Conservation (phyloP, 2,888 invertebrate species). For the Apoda limacodes region DNA sequence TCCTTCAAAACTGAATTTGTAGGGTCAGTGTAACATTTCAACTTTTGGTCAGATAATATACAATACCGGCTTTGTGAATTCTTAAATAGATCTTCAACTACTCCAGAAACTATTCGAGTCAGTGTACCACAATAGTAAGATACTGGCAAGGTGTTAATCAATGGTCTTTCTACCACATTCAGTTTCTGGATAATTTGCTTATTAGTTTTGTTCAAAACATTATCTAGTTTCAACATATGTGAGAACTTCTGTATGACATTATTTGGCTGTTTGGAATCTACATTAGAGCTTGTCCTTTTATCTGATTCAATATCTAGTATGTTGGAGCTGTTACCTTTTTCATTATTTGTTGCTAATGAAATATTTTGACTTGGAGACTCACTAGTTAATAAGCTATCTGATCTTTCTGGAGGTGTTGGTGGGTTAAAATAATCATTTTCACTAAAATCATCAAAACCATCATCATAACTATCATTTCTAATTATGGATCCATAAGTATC, state of each 20-base stretch:
- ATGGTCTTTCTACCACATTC: constrained; percentile 59
- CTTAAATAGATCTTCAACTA: constrained; percentile 79
- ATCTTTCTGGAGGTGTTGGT: constrained; percentile 73
- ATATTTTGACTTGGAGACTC: constrained; percentile 31
- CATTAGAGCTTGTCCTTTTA: constrained; percentile 23
- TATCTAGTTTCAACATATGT: constrained; percentile 62
- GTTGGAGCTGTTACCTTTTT: constrained; percentile 50
- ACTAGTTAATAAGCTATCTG: constrained; percentile 69
- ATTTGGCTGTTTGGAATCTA: constrained; percentile 31
- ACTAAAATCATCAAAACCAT: constrained; percentile 36
- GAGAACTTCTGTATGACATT: constrained; percentile 52
- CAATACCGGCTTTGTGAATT: constrained; percentile 82
- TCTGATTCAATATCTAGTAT: constrained; percentile 36
- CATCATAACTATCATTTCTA: constrained; percentile 47
- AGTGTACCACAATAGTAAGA: constrained; percentile 72
- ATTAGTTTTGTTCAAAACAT: constrained; percentile 39
- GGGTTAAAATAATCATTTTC: constrained; percentile 63
- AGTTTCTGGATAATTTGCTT: constrained; percentile 33
- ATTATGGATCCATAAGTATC: constrained; percentile 76
- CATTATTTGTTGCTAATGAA: constrained; percentile 11
- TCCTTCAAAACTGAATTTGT: constrained; percentile 77
- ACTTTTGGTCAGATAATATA: constrained; percentile 76
- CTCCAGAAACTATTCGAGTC: constrained; percentile 69
- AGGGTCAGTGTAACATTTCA: constrained; percentile 80
- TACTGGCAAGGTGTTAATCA: constrained; percentile 50